phyloP scores from a whole-genome alignment of 2,113 vertebrate genomes.

The Raja brachyura region DNA sequence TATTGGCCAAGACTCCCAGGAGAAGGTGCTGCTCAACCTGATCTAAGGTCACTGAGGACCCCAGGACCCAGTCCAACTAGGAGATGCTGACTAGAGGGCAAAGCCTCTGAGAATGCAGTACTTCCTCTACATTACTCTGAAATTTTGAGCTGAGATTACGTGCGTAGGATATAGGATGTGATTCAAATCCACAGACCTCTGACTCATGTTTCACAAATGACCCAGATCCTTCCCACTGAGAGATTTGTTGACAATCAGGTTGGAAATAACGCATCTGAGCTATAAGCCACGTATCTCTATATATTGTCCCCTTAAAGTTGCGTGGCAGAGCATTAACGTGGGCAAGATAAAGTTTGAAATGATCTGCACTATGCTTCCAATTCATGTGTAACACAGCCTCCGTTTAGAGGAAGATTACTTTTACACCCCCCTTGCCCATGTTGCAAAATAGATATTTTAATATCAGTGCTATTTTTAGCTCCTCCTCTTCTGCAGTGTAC shows the following conservation, averaged over 20 bases:
- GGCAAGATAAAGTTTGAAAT: background rate
- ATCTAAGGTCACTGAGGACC: background rate
- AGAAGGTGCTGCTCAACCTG: background rate
- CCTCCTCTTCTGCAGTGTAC: background rate
- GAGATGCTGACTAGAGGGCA: background rate
- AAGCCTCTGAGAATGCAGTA: background rate
- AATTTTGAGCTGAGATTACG: background rate
- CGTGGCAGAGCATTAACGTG: background rate
- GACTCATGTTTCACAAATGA: background rate
- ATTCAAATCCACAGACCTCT: conserved; percentile 5
- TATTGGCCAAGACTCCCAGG: background rate
- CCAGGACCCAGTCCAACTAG: background rate
- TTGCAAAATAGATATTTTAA: background rate
- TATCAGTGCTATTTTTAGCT: background rate
- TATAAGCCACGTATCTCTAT: background rate
- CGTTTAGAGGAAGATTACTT: background rate
- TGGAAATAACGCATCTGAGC: background rate
- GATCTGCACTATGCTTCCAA: background rate
- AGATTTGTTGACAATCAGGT: background rate
- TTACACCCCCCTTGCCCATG: background rate
- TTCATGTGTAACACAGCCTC: background rate
- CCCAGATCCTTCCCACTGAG: no score
- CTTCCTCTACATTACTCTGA: background rate
- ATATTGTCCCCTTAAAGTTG: background rate
- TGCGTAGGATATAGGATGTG: background rate